Base-by-base conservation (phyloP, 2,113 vertebrate genomes). In the Atlantisia rogersi region DNA sequence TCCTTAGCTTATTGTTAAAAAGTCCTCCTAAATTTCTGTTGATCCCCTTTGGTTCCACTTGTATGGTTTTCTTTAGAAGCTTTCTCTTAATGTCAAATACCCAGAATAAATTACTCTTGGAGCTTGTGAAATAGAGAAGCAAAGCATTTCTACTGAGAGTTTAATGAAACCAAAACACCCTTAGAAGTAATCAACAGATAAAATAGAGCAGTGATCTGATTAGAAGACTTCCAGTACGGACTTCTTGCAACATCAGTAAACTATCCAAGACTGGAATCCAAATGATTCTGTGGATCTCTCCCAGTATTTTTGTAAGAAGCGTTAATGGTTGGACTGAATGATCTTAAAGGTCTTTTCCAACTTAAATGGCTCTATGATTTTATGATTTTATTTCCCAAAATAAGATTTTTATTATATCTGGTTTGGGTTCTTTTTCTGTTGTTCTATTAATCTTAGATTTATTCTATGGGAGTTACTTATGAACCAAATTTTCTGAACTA, bases 41-140 rank as follows among this genome's bases (percentile, higher is more conserved):
- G 77, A 92, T 94, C 83, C 59, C 32, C 79, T 93, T 96, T 77
- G 50, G 78, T 96, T 95, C 78, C 85, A 88, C 86, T 89, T 81
- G 53, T 78, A 14, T 44, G 92, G 79, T 70, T 50, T 32, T 63
- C 73, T 53, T 2, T 77, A 70, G 55, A 94, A 44, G 46, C 65
- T 86, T 94, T 91, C 73, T 78, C 74, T 71, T 52, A 82, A 74
- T 56, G 60, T 88, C 88, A 86, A 83, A 92, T 80, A 31, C 70
- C 74, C 39, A 42, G 31, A 60, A 79, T 64, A 76, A 92, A 67
- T 93, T 88, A 78, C 55, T 82, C 60, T 65, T 82, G 58, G 81
- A 31, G 31, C 69, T 77, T 90, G 50, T 75, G 83, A 81, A 86
- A 58, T 92, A 64, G 39, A 85, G 90, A 96, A 94, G 65, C 44